These are phyloP conservation scores for Beris chalybata DNA, from an alignment of 2,888 invertebrate genomes.

Conservation along the genomic window DNA sequence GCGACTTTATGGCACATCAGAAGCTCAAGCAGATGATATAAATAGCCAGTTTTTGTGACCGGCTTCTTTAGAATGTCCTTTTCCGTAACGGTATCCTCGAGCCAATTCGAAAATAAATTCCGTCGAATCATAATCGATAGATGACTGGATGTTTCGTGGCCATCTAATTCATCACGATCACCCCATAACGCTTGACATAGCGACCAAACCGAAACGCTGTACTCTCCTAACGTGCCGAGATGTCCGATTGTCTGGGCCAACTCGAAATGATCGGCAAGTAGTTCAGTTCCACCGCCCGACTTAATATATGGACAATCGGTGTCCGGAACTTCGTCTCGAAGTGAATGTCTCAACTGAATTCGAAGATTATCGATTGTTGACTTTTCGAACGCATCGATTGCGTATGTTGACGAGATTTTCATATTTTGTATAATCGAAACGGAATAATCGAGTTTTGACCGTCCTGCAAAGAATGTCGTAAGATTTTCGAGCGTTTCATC, in stretches of 20 bases:
- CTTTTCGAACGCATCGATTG: conserved; percentile 20
- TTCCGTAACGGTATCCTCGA: conserved; percentile 60
- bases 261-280: conserved; percentile 63
- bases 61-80: conserved; percentile 48
- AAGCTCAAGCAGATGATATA: conserved; percentile 54
- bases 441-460: conserved; percentile 47
- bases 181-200: conserved; percentile 87
- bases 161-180: conserved; percentile 64
- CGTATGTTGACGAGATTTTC: conserved; percentile 46
- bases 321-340: conserved; percentile 56
- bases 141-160: conserved; percentile 54
- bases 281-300: conserved; percentile 47
- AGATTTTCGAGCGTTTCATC: conserved; percentile 40
- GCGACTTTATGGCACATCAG: conserved; percentile 60
- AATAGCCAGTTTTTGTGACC: conserved; percentile 49
- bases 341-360: conserved; percentile 65
- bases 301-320: conserved; percentile 55
- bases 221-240: conserved; percentile 45
- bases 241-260: conserved; percentile 55
- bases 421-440: conserved; percentile 47
- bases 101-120: conserved; percentile 67
- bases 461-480: conserved; percentile 45
- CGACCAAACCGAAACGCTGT: conserved; percentile 66
- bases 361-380: conserved; percentile 66
- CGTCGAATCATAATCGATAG: conserved; percentile 62